Evolutionary conservation across 2,888 invertebrate species (phyloP), one percentile per base, ranked within the genome.

Genomic region (Dicroscelio sp.): DNA sequence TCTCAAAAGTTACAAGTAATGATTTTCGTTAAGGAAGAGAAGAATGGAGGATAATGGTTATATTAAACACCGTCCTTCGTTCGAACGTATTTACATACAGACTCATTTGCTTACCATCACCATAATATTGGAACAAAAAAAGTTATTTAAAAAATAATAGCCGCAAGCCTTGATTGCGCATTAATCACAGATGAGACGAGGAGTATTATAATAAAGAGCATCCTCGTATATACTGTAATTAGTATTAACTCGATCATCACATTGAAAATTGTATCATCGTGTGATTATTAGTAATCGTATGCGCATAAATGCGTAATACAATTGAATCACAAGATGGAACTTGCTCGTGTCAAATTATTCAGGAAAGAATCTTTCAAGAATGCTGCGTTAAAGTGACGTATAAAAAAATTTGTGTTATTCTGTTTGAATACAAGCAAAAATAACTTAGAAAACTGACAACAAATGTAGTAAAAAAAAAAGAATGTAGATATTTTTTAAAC

Each of bases 81-180:
- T 5, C 20, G 20, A 17, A 25, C 63, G 63, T 17, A 65, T n/a
- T n/a, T n/a, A n/a, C n/a, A n/a, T n/a, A n/a, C n/a, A n/a, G n/a
- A n/a, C n/a, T n/a, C n/a, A n/a, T 65, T 65, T 65, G 63, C 63
- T n/a, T 65, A 65, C 63, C 30, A 12, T 23, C 38, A 23, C 27
- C 38, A 69, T 43, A 38, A 10, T 35, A 25, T 63, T 30, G 60
- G 60, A 25, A 27, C 10, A 55, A 91, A 91, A 82, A 88, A 79
- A 85, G 76, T 69, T 27, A 27, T 43, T 71, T 23, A 86, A 87
- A 90, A 93, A 87, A 92, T 75, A 89, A 67, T 63, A 86, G 80
- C 73, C 85, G 80, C 71, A 38, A 89, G 88, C 89, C 93, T 92
- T 92, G 92, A 87, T 88, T 79, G 83, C 71, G 58, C 86, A 88